phyloP scores from a whole-genome alignment of 2,113 vertebrate genomes.

The Dunckerocampus dactyliophorus region DNA sequence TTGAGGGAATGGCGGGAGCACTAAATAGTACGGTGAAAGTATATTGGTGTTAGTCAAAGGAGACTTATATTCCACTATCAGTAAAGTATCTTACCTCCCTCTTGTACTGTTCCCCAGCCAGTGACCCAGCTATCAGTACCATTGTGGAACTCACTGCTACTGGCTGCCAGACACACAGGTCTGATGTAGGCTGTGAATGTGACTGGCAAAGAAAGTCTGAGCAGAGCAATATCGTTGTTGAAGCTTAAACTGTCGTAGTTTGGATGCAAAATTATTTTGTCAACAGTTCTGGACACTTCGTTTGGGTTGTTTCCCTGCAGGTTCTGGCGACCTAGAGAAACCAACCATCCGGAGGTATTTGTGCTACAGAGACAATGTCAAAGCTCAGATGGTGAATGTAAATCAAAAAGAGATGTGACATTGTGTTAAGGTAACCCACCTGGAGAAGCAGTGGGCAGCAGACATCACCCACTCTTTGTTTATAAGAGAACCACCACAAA shows the following conservation, averaged over 20 bases:
- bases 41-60: neutral
- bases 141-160: conserved; percentile 54
- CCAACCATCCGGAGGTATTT: neutral
- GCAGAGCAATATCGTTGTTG: conserved; percentile 66
- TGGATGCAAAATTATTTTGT: conserved; percentile 39
- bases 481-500: conserved; percentile 76
- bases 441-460: conserved; percentile 74
- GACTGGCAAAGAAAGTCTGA: conserved; percentile 48
- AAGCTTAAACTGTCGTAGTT: conserved; percentile 40
- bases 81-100: conserved; percentile 56
- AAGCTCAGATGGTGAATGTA: neutral
- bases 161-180: conserved; percentile 69
- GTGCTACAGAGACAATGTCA: neutral
- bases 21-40: conserved; percentile 4
- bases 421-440: conserved; percentile 28
- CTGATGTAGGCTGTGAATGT: conserved; percentile 54
- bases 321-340: conserved; percentile 29
- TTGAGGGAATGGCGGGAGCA: conserved; percentile 7
- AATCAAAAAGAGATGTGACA: neutral
- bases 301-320: neutral
- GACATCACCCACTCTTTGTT: conserved; percentile 63
- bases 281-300: conserved; percentile 1
- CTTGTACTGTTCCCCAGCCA: conserved; percentile 69
- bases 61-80: neutral
- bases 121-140: conserved; percentile 70